Percentiles rank a stretch among this genome's conserved stretches.
phyloP scores from a whole-genome alignment of 1,140 invertebrate species.

The Portunus trituberculatus region DNA sequence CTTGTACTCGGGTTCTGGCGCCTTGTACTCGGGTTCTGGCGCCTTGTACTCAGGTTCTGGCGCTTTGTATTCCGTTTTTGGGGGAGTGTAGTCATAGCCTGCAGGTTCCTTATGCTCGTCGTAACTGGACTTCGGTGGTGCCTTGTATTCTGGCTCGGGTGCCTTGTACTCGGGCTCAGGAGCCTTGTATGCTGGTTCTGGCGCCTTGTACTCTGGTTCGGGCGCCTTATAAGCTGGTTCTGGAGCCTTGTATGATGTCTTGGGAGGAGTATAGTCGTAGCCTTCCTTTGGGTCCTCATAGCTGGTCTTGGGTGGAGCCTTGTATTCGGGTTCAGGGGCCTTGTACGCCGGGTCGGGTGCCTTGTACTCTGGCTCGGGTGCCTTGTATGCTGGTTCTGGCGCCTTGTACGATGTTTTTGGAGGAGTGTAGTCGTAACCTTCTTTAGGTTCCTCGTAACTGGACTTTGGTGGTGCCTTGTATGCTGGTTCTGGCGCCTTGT shows the following conservation, averaged over 20 bases:
- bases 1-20: neutral
- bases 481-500: slow-evolving; percentile 44
- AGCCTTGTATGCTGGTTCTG: neutral
- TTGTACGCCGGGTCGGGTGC: slow-evolving; percentile 37
- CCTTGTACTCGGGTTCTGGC: slow-evolving; percentile 51
- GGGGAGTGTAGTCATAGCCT: slow-evolving; percentile 42
- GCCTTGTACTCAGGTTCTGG: slow-evolving; percentile 17
- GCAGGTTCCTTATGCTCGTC: slow-evolving; percentile 23
- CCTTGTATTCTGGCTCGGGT: slow-evolving; percentile 43
- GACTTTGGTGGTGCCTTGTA: slow-evolving; percentile 52
- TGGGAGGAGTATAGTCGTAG: slow-evolving; percentile 1
- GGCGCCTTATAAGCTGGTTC: slow-evolving; percentile 29
- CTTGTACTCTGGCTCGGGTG: slow-evolving; percentile 44
- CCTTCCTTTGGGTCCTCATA: neutral
- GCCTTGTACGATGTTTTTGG: slow-evolving; percentile 30
- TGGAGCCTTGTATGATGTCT: slow-evolving; percentile 45
- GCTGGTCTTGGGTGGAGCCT: slow-evolving; percentile 32
- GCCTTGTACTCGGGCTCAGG: slow-evolving; percentile 55
- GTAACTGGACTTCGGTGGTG: neutral
- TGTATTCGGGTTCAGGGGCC: neutral
- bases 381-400: slow-evolving; percentile 51
- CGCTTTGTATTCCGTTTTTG: slow-evolving; percentile 42
- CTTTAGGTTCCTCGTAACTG: neutral
- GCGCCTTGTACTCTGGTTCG: slow-evolving; percentile 5
- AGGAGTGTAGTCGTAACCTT: neutral